Percentiles rank a stretch among this genome's conserved stretches.
These are phyloP conservation scores for Syndactyla subalaris DNA, from an alignment of 2,797 vertebrate species.

Conservation along the genomic window DNA sequence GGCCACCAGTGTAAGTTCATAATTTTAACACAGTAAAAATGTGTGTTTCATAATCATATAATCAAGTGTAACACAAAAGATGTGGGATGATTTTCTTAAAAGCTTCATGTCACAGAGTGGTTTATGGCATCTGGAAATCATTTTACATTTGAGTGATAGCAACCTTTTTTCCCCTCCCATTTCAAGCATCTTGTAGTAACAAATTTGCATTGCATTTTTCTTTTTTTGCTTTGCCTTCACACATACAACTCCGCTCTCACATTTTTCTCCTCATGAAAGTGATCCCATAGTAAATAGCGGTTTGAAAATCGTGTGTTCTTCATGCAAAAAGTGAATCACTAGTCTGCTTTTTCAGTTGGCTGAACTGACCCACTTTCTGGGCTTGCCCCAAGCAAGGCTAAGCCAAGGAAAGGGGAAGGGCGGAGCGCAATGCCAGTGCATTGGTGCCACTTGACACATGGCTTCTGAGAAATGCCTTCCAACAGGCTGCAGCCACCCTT, in stretches of 20 bases:
- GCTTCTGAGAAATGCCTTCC: not conserved
- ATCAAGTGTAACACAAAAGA: constrained; percentile 29
- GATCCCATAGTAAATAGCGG: not conserved
- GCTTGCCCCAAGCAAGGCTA: constrained; percentile 4
- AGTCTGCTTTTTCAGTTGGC: constrained; percentile 14
- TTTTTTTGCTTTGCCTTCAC: not conserved
- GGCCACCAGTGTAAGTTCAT: not conserved
- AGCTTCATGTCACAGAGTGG: not conserved
- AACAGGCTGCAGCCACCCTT: rapidly evolving
- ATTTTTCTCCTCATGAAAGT: not conserved
- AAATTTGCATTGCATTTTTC: not conserved
- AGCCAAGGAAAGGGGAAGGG: not conserved
- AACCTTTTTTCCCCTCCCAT: not conserved
- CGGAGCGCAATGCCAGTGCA: rapidly evolving
- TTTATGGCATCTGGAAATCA: constrained; percentile 42
- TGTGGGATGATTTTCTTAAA: not conserved
- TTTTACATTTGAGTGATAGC: constrained; percentile 28
- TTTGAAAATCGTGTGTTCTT: not conserved
- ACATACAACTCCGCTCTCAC: not conserved
- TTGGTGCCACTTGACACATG: not conserved
- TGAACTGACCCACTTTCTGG: constrained; percentile 45
- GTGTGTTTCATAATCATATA: not conserved
- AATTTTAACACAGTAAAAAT: not conserved
- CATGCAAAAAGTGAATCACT: constrained; percentile 24
- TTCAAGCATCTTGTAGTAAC: not conserved